phyloP scores from a whole-genome alignment of 2,113 vertebrate genomes.

The Ptilorrhoa leucosticta region DNA sequence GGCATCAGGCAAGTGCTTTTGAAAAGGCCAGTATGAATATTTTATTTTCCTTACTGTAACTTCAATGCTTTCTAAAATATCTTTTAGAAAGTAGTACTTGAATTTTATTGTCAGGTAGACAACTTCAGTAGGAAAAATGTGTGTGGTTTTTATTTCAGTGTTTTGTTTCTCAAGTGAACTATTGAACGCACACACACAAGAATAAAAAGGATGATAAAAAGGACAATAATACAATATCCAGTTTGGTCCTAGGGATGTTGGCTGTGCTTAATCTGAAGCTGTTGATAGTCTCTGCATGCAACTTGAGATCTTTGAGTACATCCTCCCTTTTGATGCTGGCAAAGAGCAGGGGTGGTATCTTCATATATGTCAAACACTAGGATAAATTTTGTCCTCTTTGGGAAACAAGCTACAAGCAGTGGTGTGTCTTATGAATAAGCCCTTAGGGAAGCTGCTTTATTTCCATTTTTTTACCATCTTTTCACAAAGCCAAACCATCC shows the following conservation, averaged over 20 bases:
- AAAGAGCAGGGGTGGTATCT: background rate
- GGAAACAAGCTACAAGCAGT: background rate
- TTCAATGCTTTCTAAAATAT: background rate
- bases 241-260: background rate
- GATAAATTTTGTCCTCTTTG: background rate
- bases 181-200: background rate
- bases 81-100: background rate
- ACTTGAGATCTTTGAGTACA: background rate
- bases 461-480: background rate
- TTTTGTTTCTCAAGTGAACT: background rate
- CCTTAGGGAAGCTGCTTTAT: background rate
- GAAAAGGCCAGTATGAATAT: background rate
- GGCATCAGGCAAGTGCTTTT: background rate
- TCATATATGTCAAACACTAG: background rate
- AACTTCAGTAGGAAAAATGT: background rate
- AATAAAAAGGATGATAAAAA: background rate
- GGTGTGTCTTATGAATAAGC: background rate
- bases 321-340: background rate
- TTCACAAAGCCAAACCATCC: background rate
- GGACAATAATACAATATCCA: background rate
- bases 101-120: background rate
- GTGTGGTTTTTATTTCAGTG: background rate
- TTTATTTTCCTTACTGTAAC: background rate
- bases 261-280: background rate
- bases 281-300: background rate